Base-by-base conservation (phyloP, 92 coral and sea anemone species). In the Isaurus tuberculatus region DNA sequence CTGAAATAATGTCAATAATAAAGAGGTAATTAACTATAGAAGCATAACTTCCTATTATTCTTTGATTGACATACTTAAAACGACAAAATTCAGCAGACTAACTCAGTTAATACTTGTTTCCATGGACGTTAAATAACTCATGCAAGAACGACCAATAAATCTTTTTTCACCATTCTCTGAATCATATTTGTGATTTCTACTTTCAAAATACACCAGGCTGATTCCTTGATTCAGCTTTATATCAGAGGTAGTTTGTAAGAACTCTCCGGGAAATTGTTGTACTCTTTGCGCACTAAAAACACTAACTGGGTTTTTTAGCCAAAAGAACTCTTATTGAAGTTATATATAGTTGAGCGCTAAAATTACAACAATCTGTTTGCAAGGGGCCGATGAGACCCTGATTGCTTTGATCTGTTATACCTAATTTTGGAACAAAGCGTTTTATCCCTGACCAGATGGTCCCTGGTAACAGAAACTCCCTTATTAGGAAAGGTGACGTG, bases 401-500 rank as follows among this genome's bases (percentile, higher is more conserved):
- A 75, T 57, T 36, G 46, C 67, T 33, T 14, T 61, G 46, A 51
- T 53, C 65, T 30, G 65, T 33, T 22, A 44, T 23, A 30, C 49
- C 81, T 75, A 75, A 75, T 58, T 77, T 58, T 77, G 70, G 55
- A 58, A 58, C 34, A 77, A 77, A 28, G 82, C 26, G 20, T 77
- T 57, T 61, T 58, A 77, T 57, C 31, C 82, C 69, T 63, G 26
- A 68, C 49, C 66, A 74, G 27, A 53, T n/a, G 44, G 46, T 40
- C 58, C 55, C 8, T 4, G 29, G 79, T 51, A 42, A 49, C 28
- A 23, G 43, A 17, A 74, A 60, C 49, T 77, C 70, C 82, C 82
- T 57, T 77, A 77, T 77, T 22, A 77, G 82, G 82, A 57, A 33
- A 57, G 69, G 70, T 77, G 82, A 77, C 82, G 82, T 77, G 82